phyloP scores from a whole-genome alignment of 2,888 invertebrate genomes.

The Lampropteryx suffumata region DNA sequence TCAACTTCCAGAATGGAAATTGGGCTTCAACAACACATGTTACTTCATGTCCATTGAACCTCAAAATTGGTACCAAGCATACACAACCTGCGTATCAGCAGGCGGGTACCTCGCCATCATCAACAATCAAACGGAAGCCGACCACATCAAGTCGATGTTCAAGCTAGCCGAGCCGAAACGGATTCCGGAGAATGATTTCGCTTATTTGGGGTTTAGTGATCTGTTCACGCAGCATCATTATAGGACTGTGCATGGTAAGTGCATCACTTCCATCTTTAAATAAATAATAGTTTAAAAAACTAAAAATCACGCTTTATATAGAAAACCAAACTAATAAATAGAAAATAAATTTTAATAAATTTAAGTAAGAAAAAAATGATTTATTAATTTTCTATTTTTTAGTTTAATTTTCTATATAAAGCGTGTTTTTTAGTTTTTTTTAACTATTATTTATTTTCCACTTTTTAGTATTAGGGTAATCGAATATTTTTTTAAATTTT shows the following conservation, averaged over 20 bases:
- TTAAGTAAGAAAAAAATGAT: no score
- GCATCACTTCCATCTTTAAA: no score
- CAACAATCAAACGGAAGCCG: conserved; percentile 43
- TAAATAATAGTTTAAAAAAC: no score
- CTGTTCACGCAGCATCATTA: conserved; percentile 50
- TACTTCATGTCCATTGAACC: conserved; percentile 51
- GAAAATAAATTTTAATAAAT: no score
- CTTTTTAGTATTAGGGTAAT: no score
- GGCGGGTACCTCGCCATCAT: conserved; percentile 52
- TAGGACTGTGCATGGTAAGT: conserved; percentile 52
- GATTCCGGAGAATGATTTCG: conserved; percentile 46
- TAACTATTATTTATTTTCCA: no score
- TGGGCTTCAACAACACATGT: conserved; percentile 43
- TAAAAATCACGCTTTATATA: no score
- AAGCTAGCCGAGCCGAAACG: conserved; percentile 41
- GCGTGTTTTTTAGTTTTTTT: no score
- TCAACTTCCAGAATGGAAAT: conserved; percentile 43
- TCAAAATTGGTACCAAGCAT: conserved; percentile 51
- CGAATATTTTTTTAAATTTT: no score
- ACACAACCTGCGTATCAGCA: conserved; percentile 47
- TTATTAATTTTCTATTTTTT: no score
- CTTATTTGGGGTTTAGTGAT: conserved; percentile 53
- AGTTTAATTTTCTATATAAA: no score
- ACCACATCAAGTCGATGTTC: conserved; percentile 45
- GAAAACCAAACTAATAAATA: no score